Evolutionary conservation across 2,113 vertebrate genomes (phyloP), one percentile per base, ranked within the genome.

Genomic region (Nibea coibor): DNA sequence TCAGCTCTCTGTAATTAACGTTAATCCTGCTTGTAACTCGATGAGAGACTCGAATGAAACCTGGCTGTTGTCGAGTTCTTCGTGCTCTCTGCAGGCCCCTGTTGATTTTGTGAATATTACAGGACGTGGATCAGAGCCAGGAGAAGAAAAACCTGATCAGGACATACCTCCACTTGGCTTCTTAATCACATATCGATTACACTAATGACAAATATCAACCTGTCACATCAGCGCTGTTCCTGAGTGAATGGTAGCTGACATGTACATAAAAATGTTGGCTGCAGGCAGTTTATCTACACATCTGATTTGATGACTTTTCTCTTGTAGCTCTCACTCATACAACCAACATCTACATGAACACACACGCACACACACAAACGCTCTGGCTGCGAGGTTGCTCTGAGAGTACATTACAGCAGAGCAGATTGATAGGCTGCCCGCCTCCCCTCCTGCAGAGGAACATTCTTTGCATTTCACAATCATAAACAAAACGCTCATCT

Each of bases 401-500:
- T 66, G 26, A 58, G 51, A 10, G 54, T 54, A n/a, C 19, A 67
- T 61, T 62, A 45, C 65, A 67, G 47, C 63, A 62, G 1, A 61
- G 43, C 54, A 28, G 70, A 73, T 8, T 62, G 65, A 56, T 70
- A 74, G 74, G 16, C 63, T 17, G 54, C 35, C 56, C 19, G 53
- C 53, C 31, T 67, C 59, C 47, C n/a, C 14, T 39, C 7, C 16
- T 24, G 43, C 35, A 48, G n/a, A 57, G 20, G 22, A 75, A 50
- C 42, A 63, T 48, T 57, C n/a, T 50, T 26, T 19, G 56, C 4
- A 11, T 79, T 84, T 58, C 53, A 63, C 26, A 35, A 17, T 76
- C 80, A 77, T 59, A 57, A 66, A 72, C 15, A 67, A 17, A 74
- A 68, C 43, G 70, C 31, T 62, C 28, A 62, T 63, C 22, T 58